phyloP scores from a whole-genome alignment of 2,888 invertebrate species.

The Coenonympha glycerion region DNA sequence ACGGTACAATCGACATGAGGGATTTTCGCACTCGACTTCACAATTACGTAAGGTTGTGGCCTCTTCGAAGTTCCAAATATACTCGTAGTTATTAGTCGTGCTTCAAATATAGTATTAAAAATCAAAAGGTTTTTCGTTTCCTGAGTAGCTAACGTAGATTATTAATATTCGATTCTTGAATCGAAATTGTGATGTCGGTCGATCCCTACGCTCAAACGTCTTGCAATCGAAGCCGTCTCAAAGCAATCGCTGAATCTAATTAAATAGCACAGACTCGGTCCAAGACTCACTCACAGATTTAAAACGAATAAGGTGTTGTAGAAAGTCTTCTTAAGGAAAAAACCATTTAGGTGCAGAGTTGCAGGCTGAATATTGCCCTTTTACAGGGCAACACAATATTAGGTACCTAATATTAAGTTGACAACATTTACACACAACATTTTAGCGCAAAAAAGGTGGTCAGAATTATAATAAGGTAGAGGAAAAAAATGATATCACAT shows the following conservation, averaged over 20 bases:
- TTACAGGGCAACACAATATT: no score
- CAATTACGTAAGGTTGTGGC: constrained; percentile 4
- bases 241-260: background rate
- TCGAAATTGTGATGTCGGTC: background rate
- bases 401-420: no score
- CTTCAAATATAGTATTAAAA: no score
- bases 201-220: background rate
- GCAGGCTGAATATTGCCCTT: no score
- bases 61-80: constrained; percentile 3
- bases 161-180: background rate
- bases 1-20: constrained; percentile 33
- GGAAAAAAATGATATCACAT: no score
- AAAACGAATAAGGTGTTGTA: background rate
- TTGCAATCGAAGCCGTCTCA: background rate
- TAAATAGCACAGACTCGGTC: background rate
- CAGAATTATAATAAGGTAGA: no score
- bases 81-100: background rate
- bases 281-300: background rate
- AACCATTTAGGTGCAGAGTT: no score
- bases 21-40: constrained; percentile 16
- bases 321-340: background rate
- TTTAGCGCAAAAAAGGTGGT: no score
- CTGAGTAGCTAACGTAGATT: background rate
- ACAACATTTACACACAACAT: no score
- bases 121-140: no score